Evolutionary conservation across 2,888 invertebrate species (phyloP).

Genomic region (Embidobia sp.): DNA sequence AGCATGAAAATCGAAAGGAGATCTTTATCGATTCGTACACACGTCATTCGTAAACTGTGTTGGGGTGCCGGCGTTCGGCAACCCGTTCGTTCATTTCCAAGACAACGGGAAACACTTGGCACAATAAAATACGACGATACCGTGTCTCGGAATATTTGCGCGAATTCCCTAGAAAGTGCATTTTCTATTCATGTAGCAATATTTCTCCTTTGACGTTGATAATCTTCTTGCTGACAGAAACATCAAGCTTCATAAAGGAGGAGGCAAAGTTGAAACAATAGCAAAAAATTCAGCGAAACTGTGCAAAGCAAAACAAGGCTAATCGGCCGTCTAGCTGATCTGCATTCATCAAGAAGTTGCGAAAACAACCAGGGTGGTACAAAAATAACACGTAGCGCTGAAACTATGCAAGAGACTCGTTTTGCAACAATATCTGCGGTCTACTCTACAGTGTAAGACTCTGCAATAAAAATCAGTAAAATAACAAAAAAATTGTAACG

Average conservation of each 20-base stretch:
- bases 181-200: conserved; percentile 23
- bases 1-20: conserved; percentile 3
- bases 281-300: too few relatives aligned
- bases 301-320: too few relatives aligned
- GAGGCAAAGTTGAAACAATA: too few relatives aligned
- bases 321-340: too few relatives aligned
- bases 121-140: conserved; percentile 31
- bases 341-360: too few relatives aligned
- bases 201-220: conserved; percentile 38
- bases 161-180: conserved; percentile 7
- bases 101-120: conserved; percentile 39
- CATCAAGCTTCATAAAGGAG: conserved; percentile 13
- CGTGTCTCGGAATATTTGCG: conserved; percentile 15
- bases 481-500: too few relatives aligned
- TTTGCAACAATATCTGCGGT: too few relatives aligned
- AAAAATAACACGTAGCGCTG: too few relatives aligned
- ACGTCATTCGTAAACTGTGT: conserved; percentile 12
- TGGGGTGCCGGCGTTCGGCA: background rate
- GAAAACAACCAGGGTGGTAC: too few relatives aligned
- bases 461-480: too few relatives aligned
- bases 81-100: conserved; percentile 18
- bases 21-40: conserved; percentile 19
- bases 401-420: too few relatives aligned
- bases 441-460: too few relatives aligned
- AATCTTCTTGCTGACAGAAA: conserved; percentile 26